Conservation (phyloP, 2,888 invertebrate genomes). For the Meghimatium bilineatum region DNA sequence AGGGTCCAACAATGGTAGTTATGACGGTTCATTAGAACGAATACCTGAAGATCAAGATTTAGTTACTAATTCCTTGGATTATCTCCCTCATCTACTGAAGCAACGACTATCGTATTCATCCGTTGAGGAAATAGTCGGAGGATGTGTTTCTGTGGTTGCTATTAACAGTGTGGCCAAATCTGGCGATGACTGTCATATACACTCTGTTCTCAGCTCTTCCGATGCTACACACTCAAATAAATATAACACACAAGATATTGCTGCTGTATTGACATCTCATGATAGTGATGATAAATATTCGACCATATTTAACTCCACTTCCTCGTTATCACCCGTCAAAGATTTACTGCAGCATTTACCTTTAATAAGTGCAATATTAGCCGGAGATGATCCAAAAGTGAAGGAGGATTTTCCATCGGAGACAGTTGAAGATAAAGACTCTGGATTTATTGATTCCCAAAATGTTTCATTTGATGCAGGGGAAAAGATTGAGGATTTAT, state of each 20-base stretch:
- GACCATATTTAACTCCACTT: neutral
- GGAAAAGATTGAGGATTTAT: neutral
- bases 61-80: neutral
- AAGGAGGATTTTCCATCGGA: neutral
- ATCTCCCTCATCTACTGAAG: slow-evolving; percentile 52
- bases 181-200: neutral
- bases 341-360: neutral
- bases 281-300: neutral
- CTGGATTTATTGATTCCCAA: slow-evolving; percentile 17
- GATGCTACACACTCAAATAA: neutral
- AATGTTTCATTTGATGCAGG: slow-evolving; percentile 28
- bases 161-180: neutral
- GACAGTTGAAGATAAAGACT: neutral
- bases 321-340: neutral
- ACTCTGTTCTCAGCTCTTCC: neutral
- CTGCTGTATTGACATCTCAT: neutral
- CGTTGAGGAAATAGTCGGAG: slow-evolving; percentile 57
- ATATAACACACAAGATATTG: neutral
- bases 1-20: slow-evolving; percentile 30
- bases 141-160: neutral
- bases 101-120: slow-evolving; percentile 64
- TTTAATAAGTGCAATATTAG: neutral
- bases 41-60: slow-evolving; percentile 38
- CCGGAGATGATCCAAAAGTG: slow-evolving; percentile 18
- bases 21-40: slow-evolving; percentile 39